Percentiles rank a stretch among this genome's conserved stretches.
phyloP scores from a whole-genome alignment of 53 echinoderm and acorn worm species.

The Echinometra lucunter region DNA sequence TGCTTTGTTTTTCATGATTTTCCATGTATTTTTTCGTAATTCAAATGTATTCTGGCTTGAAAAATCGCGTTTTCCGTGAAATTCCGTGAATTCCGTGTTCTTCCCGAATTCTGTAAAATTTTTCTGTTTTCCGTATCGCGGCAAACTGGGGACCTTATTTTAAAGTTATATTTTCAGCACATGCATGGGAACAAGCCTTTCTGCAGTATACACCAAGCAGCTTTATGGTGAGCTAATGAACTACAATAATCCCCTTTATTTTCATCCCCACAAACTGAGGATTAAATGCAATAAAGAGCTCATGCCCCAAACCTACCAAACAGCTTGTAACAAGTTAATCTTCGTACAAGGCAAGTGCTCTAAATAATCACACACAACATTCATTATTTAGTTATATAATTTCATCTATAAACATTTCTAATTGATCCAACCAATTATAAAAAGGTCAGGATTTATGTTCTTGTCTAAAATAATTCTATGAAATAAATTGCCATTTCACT shows the following conservation, averaged over 20 bases:
- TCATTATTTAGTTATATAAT: background rate
- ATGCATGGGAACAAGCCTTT: no score
- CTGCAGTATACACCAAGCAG: background rate
- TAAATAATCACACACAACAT: background rate
- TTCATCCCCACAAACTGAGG: background rate
- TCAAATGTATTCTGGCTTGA: no score
- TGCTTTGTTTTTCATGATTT: no score
- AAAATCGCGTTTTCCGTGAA: no score
- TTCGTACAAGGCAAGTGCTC: background rate
- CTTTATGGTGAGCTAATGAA: background rate
- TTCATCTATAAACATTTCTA: background rate
- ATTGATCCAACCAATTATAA: background rate
- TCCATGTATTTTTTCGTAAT: no score
- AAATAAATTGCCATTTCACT: background rate
- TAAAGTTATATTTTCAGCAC: background rate
- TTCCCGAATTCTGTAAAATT: no score
- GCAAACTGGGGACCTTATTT: no score
- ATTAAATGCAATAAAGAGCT: slow-evolving; percentile 30
- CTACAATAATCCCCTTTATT: background rate
- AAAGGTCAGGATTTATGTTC: background rate
- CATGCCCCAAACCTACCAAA: slow-evolving; percentile 9
- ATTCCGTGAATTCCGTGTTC: no score
- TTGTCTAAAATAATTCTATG: background rate
- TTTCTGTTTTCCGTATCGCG: no score
- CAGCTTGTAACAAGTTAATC: background rate